These are phyloP conservation scores for Dolichotis patagonum DNA, from an alignment of 2,113 vertebrate genomes.

Conservation along the genomic window DNA sequence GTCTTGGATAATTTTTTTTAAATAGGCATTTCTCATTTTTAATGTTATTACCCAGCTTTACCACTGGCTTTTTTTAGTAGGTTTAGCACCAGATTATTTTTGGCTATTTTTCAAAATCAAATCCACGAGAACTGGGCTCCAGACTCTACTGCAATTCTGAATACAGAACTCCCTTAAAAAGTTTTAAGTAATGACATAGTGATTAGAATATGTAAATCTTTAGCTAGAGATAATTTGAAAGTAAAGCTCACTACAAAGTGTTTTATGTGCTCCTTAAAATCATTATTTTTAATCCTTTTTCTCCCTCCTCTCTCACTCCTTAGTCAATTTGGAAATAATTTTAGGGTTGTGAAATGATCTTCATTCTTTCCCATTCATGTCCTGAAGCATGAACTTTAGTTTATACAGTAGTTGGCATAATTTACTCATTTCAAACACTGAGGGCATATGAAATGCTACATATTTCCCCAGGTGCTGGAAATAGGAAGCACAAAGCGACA, in stretches of 20 bases:
- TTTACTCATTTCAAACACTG: neutral
- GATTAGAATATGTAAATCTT: neutral
- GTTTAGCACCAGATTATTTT: neutral
- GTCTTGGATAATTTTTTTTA: neutral
- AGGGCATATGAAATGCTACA: neutral
- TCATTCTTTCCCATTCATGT: neutral
- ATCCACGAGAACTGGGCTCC: neutral
- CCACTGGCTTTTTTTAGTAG: neutral
- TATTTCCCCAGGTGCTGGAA: neutral
- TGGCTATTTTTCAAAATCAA: constrained; percentile 3
- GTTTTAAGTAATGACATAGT: neutral
- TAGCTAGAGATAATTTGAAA: constrained; percentile 26
- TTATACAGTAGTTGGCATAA: neutral
- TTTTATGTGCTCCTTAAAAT: constrained; percentile 9
- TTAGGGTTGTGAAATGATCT: neutral
- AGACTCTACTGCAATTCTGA: neutral
- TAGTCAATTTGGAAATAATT: neutral
- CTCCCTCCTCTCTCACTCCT: neutral
- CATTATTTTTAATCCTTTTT: neutral
- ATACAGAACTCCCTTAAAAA: neutral
- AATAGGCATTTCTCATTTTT: neutral
- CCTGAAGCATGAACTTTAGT: neutral
- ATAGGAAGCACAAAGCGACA: neutral
- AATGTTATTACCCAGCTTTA: neutral
- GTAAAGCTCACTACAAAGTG: neutral